Evolutionary conservation across 2,888 invertebrate genomes (phyloP), one percentile per base, ranked within the genome.

Genomic region (Pteria penguin): DNA sequence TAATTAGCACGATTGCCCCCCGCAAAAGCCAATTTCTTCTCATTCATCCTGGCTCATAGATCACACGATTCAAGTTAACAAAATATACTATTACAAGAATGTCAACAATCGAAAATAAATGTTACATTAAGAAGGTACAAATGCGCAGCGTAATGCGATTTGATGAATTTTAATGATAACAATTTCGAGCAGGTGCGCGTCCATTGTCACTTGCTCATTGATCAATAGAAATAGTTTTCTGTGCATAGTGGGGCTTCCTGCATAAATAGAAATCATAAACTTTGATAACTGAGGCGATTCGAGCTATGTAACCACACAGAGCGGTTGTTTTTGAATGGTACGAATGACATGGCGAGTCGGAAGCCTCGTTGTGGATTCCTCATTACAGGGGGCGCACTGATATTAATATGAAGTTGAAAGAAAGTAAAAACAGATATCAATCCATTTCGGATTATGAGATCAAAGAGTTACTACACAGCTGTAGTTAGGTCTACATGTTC

Each of bases 241-340:
- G 29, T 60, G 4, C 60, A 11, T 26, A n/a, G 27, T 29, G 27
- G 60, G 60, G 27, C 26, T 4, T 8, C 18, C 14, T 22, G 18
- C 27, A 8, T 18, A 26, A 22, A 60, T 26, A 60, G 27, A 27
- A 11, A 24, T 1, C 5, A 8, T 60, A 18, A 4, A 8, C 60
- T 60, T 60, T 60, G 60, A 60, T 26, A 60, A 60, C 11, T 18
- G 60, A 60, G 60, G 60, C 60, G 29, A 26, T n/a, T 60, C 60
- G 11, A 24, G 60, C 26, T 60, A 24, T 11, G 4, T 22, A 11
- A 27, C 60, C 60, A 60, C 60, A 60, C 60, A 60, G 24, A 29
- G 22, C 4, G 60, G 29, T 60, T 14, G 8, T 14, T 45, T 45
- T 45, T n/a, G n/a, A n/a, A n/a, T n/a, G n/a, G n/a, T n/a, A n/a